Evolutionary conservation across 2,113 vertebrate species (phyloP).

Genomic region (Athene noctua): DNA sequence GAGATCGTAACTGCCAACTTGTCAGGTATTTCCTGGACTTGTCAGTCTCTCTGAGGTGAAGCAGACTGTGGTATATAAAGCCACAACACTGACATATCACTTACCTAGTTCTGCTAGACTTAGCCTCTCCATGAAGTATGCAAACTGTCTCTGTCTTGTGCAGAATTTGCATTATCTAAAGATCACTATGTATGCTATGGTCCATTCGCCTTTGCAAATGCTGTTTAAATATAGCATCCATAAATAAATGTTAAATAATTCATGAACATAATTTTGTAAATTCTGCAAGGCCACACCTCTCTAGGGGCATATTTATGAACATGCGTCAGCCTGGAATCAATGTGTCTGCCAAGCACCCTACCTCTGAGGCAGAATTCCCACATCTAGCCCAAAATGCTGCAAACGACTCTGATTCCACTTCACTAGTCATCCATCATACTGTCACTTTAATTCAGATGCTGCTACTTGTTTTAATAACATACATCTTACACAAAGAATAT

Average conservation of each 20-base stretch:
- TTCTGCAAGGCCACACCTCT: slow-evolving; percentile 82
- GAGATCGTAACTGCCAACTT: neutral
- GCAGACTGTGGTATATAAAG: neutral
- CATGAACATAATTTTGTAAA: slow-evolving; percentile 89
- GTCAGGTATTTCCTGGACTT: slow-evolving; percentile 39
- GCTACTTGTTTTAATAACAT: slow-evolving; percentile 93
- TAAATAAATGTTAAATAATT: slow-evolving; percentile 93
- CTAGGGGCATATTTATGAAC: slow-evolving; percentile 89
- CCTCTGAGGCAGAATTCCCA: slow-evolving; percentile 84
- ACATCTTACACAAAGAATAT: slow-evolving; percentile 90
- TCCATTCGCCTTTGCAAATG: slow-evolving; percentile 73
- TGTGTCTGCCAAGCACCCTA: slow-evolving; percentile 81
- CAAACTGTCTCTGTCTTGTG: slow-evolving; percentile 32
- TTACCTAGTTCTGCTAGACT: slow-evolving; percentile 56
- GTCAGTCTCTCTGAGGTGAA: neutral
- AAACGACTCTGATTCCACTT: slow-evolving; percentile 82
- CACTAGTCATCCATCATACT: slow-evolving; percentile 89
- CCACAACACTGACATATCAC: slow-evolving; percentile 43
- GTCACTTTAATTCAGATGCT: slow-evolving; percentile 95
- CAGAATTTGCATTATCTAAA: slow-evolving; percentile 75
- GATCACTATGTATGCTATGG: slow-evolving; percentile 61
- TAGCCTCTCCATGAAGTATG: slow-evolving; percentile 44
- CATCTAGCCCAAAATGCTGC: slow-evolving; percentile 80
- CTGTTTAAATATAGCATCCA: slow-evolving; percentile 82
- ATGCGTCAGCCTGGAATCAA: slow-evolving; percentile 80